Evolutionary conservation across 1,140 invertebrate species (phyloP).

Genomic region (Drosophila pallidifrons): DNA sequence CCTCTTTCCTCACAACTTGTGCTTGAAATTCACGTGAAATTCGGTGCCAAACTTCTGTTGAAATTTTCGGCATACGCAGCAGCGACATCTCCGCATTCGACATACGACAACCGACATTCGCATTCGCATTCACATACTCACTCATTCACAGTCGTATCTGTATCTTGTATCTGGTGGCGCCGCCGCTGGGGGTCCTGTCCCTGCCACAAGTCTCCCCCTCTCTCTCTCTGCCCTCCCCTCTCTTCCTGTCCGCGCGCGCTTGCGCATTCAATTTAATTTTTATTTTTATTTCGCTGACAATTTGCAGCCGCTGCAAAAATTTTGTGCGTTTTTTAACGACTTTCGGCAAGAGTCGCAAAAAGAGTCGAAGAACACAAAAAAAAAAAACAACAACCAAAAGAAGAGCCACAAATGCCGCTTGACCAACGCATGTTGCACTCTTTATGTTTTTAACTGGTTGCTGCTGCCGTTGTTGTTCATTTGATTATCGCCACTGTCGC

Average conservation of each 20-base stretch:
- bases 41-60: conserved; percentile 72
- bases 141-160: conserved; percentile 66
- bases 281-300: conserved; percentile 76
- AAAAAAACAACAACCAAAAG: background rate
- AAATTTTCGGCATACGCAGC: conserved; percentile 81
- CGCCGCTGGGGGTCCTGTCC: conserved; percentile 79
- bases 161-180: conserved; percentile 81
- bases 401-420: conserved; percentile 39
- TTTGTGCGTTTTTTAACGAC: conserved; percentile 74
- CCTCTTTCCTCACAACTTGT: background rate
- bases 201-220: conserved; percentile 27
- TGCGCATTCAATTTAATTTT: conserved; percentile 81
- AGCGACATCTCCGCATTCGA: conserved; percentile 52
- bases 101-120: conserved; percentile 39
- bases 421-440: conserved; percentile 69
- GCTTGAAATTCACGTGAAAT: conserved; percentile 69
- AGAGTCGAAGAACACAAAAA: background rate
- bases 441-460: conserved; percentile 39
- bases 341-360: conserved; percentile 38
- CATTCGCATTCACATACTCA: conserved; percentile 32
- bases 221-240: background rate
- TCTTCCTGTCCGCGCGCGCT: conserved; percentile 52
- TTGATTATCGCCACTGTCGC: conserved; percentile 82
- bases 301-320: conserved; percentile 69
- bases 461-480: conserved; percentile 67